Evolutionary conservation across 2,888 invertebrate genomes (phyloP), one percentile per base, ranked within the genome.

Genomic region (Arge pagana): DNA sequence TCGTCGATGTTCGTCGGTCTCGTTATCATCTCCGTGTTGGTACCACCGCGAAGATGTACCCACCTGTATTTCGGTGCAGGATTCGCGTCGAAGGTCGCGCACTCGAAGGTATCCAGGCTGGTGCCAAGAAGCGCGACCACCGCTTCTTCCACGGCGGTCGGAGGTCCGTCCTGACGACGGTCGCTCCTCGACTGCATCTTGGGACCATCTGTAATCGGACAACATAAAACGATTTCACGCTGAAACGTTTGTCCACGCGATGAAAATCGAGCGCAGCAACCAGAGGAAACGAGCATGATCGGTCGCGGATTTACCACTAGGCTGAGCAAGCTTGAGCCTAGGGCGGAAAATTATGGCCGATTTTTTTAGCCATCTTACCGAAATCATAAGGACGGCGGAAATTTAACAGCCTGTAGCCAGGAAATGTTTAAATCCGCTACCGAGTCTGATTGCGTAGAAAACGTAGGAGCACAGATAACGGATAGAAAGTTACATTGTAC

Each of bases 401-500:
- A 24, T 24, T 3, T 4, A 11, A 13, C n/a, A 30, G 7, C 10
- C 5, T 21, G n/a, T 41, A 15, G 26, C 6, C 30, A n/a, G n/a
- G n/a, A n/a, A n/a, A n/a, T n/a, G n/a, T n/a, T n/a, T n/a, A n/a
- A n/a, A n/a, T n/a, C 28, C 28, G n/a, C 7, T 8, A n/a, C 7
- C 8, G n/a, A 28, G 28, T 28, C 28, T 7, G 28, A 8, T 28
- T 28, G 7, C n/a, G 8, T 28, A 28, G 8, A 28, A 7, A 28
- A 7, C 8, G n/a, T 28, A 8, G n/a, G n/a, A n/a, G n/a, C n/a
- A n/a, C n/a, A n/a, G n/a, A n/a, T n/a, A 21, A 35, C n/a, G n/a
- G n/a, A n/a, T n/a, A 5, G 52, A 15, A 52, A 75, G 80, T 79
- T 62, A 83, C 83, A 83, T 72, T 82, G 82, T 35, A 83, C 81